phyloP scores from a whole-genome alignment of 2,797 vertebrate species.

The Crypturellus tataupa region DNA sequence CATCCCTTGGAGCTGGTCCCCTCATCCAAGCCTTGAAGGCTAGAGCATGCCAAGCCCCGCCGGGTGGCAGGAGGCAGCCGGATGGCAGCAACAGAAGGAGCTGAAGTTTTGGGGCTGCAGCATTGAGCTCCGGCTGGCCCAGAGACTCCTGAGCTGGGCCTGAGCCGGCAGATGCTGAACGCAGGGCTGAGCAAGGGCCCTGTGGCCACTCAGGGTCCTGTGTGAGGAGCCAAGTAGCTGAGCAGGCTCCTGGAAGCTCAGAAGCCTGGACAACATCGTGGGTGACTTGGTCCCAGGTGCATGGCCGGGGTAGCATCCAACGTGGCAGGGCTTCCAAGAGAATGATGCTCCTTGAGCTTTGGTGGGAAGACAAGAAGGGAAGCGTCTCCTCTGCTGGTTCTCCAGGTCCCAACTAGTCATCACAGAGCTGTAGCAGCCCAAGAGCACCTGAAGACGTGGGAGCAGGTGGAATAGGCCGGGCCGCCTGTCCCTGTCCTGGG shows the following conservation, averaged over 20 bases:
- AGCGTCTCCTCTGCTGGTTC: neutral
- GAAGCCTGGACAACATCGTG: neutral
- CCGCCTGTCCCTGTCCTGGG: neutral
- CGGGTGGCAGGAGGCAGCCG: neutral
- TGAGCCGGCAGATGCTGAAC: too few relatives aligned
- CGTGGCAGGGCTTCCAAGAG: fast-evolving
- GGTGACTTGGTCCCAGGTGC: neutral
- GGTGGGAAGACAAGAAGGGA: neutral
- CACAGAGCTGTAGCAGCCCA: neutral
- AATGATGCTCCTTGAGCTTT: neutral
- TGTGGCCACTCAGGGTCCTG: neutral
- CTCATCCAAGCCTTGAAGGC: neutral
- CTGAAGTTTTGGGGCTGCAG: neutral
- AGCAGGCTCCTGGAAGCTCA: neutral
- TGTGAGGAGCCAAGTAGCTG: neutral
- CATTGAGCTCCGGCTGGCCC: neutral
- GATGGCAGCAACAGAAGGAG: neutral
- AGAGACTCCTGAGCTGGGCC: neutral
- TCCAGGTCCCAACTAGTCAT: neutral
- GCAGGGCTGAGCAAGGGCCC: neutral
- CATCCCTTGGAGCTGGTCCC: neutral
- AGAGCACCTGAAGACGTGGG: neutral
- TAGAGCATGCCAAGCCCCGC: neutral
- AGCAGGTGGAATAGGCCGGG: neutral
- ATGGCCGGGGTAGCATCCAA: neutral